Evolutionary conservation across 2,888 invertebrate species (phyloP).

Genomic region (Cloeon dipterum): DNA sequence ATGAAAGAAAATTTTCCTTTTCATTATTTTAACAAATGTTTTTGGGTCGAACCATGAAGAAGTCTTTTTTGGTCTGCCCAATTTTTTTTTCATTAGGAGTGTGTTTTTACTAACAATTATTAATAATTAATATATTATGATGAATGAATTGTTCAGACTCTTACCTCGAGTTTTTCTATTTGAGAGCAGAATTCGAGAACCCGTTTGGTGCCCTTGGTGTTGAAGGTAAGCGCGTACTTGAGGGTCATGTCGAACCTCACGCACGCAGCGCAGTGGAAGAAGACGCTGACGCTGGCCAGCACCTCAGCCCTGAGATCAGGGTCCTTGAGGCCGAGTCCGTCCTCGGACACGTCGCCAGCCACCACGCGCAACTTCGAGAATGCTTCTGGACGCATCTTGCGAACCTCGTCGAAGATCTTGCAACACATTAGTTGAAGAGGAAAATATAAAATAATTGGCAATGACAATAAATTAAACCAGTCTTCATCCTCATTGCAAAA

Average conservation of each 20-base stretch:
- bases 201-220: slow-evolving; percentile 27
- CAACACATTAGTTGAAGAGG: too few species aligned
- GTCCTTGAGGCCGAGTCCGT: slow-evolving; percentile 10
- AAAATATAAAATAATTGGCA: background rate
- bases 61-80: background rate
- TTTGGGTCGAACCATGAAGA: background rate
- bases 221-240: slow-evolving; percentile 27
- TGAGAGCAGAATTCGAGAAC: slow-evolving; percentile 27
- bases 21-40: background rate
- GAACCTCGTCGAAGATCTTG: slow-evolving; percentile 14
- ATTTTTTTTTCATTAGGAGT: background rate
- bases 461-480: too few species aligned
- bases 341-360: slow-evolving; percentile 13
- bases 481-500: too few species aligned
- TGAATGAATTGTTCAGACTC: background rate
- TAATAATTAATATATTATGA: background rate
- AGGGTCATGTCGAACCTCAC: slow-evolving; percentile 33
- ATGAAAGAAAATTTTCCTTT: too few species aligned
- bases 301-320: slow-evolving; percentile 10
- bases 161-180: slow-evolving; percentile 24
- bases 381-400: slow-evolving; percentile 11
- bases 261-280: slow-evolving; percentile 37
- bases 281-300: slow-evolving; percentile 21
- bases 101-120: background rate
- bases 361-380: slow-evolving; percentile 18